These are phyloP conservation scores for Epizoanthus scotinus DNA, from an alignment of 92 coral and sea anemone genomes.

Conservation along the genomic window DNA sequence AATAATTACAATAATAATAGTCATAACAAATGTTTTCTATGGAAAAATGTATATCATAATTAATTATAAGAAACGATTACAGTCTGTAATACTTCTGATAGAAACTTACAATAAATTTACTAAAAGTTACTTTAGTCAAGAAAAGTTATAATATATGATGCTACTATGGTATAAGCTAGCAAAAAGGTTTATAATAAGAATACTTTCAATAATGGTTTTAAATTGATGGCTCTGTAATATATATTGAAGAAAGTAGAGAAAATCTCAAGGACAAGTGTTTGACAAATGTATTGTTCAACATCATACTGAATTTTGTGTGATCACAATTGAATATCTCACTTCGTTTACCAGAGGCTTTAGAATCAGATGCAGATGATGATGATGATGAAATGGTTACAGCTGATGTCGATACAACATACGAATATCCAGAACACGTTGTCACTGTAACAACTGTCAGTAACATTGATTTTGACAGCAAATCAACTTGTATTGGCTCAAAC, in stretches of 20 bases:
- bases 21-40: no score
- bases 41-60: no score
- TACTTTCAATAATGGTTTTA: neutral
- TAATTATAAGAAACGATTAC: no score
- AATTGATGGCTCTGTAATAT: no score
- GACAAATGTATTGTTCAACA: no score
- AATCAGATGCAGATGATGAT: conserved; percentile 67
- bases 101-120: no score
- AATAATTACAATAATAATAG: no score
- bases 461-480: conserved; percentile 69
- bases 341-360: conserved; percentile 64
- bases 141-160: no score
- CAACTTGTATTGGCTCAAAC: conserved; percentile 63
- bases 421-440: conserved; percentile 92
- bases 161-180: neutral
- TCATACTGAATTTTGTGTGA: neutral
- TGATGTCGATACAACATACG: conserved; percentile 72
- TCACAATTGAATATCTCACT: neutral
- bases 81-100: no score
- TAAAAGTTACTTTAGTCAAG: no score
- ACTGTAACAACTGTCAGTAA: conserved; percentile 87
- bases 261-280: no score
- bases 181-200: neutral
- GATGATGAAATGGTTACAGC: conserved; percentile 39
- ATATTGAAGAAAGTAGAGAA: no score